These are phyloP conservation scores for Sarotherodon lohbergeri DNA, from an alignment of 2,113 vertebrate genomes.

Conservation along the genomic window DNA sequence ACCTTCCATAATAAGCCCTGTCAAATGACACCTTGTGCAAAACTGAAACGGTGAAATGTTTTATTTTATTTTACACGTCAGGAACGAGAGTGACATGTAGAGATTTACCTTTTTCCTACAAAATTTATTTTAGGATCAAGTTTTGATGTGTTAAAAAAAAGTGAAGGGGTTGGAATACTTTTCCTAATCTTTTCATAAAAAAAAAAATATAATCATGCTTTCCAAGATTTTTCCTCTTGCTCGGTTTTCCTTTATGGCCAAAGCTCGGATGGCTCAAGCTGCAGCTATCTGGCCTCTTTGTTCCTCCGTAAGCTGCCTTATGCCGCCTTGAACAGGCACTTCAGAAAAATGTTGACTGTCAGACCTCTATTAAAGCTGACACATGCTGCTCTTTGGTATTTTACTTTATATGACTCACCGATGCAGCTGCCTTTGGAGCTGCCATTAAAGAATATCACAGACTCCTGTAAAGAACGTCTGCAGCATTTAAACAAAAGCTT, in stretches of 20 bases:
- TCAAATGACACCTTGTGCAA: background rate
- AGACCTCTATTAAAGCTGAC: slow-evolving; percentile 33
- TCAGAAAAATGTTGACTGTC: slow-evolving; percentile 8
- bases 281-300: slow-evolving; percentile 5
- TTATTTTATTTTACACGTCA: background rate
- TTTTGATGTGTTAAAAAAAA: background rate
- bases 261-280: background rate
- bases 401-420: slow-evolving; percentile 22
- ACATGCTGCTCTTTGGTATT: slow-evolving; percentile 45
- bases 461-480: background rate
- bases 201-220: background rate
- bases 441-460: background rate
- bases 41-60: background rate
- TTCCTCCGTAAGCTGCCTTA: slow-evolving; percentile 12
- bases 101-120: background rate
- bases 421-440: background rate
- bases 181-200: fast-evolving
- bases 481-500: background rate
- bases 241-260: background rate
- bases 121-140: background rate
- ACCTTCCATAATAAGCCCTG: background rate
- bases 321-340: slow-evolving; percentile 19
- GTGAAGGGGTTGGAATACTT: background rate
- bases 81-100: background rate
- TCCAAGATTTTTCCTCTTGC: background rate